phyloP scores from a whole-genome alignment of 2,888 invertebrate species.

The Tyria jacobaeae region DNA sequence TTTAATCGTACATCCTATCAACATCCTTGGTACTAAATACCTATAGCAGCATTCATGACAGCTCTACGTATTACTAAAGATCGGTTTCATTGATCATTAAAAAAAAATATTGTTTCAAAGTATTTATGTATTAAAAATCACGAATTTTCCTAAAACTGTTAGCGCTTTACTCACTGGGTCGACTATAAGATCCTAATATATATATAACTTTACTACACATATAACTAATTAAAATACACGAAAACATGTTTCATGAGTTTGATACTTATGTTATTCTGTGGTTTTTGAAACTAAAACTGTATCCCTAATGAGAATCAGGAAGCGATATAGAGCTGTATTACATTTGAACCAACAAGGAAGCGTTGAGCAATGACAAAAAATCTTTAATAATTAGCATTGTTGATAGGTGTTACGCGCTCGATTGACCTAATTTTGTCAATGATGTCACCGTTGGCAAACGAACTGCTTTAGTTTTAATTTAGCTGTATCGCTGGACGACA shows the following conservation, averaged over 20 bases:
- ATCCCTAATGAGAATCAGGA: conserved; percentile 38
- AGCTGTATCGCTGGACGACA: neutral
- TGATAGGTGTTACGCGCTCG: conserved; percentile 22
- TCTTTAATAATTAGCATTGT: conserved; percentile 28
- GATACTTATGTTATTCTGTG: conserved; percentile 8
- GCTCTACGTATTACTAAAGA: no score
- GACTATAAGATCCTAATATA: no score
- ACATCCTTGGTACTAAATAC: no score
- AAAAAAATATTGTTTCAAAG: no score
- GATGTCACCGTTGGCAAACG: conserved; percentile 36
- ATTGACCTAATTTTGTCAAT: conserved; percentile 29
- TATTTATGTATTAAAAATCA: no score
- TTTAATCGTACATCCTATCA: no score
- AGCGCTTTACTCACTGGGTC: no score
- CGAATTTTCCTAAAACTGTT: no score
- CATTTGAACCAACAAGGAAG: conserved; percentile 35
- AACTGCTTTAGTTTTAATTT: conserved; percentile 14
- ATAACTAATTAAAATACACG: no score
- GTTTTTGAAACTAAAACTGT: conserved; percentile 12
- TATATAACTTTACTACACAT: no score
- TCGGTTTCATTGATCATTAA: no score
- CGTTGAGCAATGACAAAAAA: conserved; percentile 15
- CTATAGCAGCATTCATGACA: no score
- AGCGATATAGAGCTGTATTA: conserved; percentile 26
- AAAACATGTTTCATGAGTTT: neutral